Evolutionary conservation across 1,140 invertebrate genomes (phyloP), one percentile per base, ranked within the genome.

Genomic region (Atta colombica): DNA sequence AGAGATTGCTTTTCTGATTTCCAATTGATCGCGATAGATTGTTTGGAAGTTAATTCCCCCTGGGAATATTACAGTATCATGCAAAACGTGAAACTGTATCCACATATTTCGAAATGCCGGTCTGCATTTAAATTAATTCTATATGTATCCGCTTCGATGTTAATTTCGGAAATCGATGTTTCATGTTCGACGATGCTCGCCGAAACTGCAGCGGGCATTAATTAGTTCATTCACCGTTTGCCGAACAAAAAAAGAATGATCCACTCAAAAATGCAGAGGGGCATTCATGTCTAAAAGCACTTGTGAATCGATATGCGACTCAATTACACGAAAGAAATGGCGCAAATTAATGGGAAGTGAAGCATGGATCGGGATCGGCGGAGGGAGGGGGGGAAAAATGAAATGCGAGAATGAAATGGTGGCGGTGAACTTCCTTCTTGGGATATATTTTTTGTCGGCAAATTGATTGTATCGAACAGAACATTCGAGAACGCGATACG

Each of bases 251-350:
- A 69, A 68, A 80, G 63, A 87, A 51, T 71, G 49, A 75, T 84
- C 72, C 89, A 66, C 77, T 90, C 65, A 78, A 89, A 89, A 89
- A 77, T 75, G 21, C 58, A 58, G 39, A 69, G 58, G 71, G 75
- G 58, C 85, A 89, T 85, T 90, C 85, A 88, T 90, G 77, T 66
- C 72, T 89, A 89, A 90, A 90, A 89, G 88, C 88, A 90, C 88
- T 90, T 74, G 77, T 86, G 77, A 86, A 77, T 77, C 77, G 88
- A 84, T 87, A 89, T 78, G 85, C 66, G 77, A 88, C 71, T 89
- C 85, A 82, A 89, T 89, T 89, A 87, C 80, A 61, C n/a, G 71
- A 71, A 89, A 89, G 77, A 89, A 89, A 89, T 77, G 88, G 58
- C 58, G 75, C 77, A 85, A 89, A 89, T 89, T 89, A 89, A 89